A percentile compares a stretch with the other conserved stretches of the same genome.
These are phyloP conservation scores for Enteromius argenteus DNA, from an alignment of 2,797 vertebrate genomes.

Conservation along the genomic window DNA sequence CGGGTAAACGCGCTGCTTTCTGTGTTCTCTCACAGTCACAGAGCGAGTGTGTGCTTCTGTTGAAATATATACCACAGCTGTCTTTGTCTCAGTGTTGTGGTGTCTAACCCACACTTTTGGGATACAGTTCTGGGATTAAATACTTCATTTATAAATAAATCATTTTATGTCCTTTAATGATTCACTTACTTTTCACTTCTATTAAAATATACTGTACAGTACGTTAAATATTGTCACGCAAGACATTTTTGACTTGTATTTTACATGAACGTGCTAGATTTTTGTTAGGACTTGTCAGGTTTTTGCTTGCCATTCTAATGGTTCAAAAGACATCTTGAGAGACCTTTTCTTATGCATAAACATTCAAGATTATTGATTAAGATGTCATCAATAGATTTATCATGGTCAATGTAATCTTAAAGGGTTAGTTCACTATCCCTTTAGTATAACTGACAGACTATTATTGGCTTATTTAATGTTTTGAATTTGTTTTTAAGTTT, in stretches of 20 bases:
- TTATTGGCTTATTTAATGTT: not conserved
- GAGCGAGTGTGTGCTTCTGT: not conserved
- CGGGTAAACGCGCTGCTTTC: slow-evolving; percentile 73
- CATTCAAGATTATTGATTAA: not conserved
- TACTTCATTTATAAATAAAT: not conserved
- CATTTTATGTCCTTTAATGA: not conserved
- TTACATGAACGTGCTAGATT: not conserved
- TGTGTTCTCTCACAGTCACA: slow-evolving; percentile 41
- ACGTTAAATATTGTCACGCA: not conserved
- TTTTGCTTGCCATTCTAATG: not conserved
- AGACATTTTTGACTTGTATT: not conserved
- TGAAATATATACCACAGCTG: not conserved
- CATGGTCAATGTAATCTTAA: too few relatives aligned
- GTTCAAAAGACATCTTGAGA: not conserved
- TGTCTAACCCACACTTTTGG: too few relatives aligned
- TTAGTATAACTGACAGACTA: not conserved
- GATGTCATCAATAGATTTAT: not conserved
- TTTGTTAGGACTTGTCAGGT: not conserved
- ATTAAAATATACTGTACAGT: not conserved
- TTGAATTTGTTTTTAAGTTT: not conserved
- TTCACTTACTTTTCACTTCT: not conserved
- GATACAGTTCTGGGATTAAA: not conserved
- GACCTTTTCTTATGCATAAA: not conserved
- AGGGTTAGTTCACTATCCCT: too few relatives aligned
- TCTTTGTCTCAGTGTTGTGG: not conserved